Conservation (phyloP, 2,888 invertebrate species). For the Heliconius erato region DNA sequence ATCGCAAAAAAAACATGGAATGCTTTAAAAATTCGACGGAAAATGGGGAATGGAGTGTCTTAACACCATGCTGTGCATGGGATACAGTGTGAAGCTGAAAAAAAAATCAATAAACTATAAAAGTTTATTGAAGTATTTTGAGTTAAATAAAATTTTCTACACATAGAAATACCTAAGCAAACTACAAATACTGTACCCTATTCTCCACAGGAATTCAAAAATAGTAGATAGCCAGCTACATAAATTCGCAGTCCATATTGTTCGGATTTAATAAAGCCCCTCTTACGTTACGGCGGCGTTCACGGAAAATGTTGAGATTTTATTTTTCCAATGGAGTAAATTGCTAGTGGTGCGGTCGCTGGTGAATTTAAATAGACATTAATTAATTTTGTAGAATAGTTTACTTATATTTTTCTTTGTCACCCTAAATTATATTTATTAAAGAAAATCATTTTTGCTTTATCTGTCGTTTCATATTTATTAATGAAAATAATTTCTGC, state of each 20-base stretch:
- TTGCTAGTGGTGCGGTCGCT: neutral
- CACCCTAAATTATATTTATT: neutral
- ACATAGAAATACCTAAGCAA: neutral
- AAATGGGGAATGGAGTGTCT: too few relatives aligned
- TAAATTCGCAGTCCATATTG: slow-evolving; percentile 22
- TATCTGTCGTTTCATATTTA: too few relatives aligned
- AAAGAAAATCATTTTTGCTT: neutral
- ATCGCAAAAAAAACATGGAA: too few relatives aligned
- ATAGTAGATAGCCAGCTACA: slow-evolving; percentile 20
- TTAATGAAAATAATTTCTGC: too few relatives aligned
- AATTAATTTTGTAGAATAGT: neutral
- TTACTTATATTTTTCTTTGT: neutral
- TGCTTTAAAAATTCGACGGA: too few relatives aligned
- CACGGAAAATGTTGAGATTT: slow-evolving; percentile 22
- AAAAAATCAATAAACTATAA: neutral
- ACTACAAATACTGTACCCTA: neutral
- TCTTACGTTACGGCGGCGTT: slow-evolving; percentile 23
- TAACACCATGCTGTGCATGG: too few relatives aligned
- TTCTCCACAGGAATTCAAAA: slow-evolving; percentile 22
- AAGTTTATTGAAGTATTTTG: neutral
- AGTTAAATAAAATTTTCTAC: neutral
- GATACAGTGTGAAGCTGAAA: neutral
- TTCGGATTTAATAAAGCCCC: slow-evolving; percentile 30
- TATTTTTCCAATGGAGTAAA: slow-evolving; percentile 15
- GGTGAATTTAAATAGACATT: neutral